Base-by-base conservation (phyloP, 2,113 vertebrate genomes). In the Indri indri region DNA sequence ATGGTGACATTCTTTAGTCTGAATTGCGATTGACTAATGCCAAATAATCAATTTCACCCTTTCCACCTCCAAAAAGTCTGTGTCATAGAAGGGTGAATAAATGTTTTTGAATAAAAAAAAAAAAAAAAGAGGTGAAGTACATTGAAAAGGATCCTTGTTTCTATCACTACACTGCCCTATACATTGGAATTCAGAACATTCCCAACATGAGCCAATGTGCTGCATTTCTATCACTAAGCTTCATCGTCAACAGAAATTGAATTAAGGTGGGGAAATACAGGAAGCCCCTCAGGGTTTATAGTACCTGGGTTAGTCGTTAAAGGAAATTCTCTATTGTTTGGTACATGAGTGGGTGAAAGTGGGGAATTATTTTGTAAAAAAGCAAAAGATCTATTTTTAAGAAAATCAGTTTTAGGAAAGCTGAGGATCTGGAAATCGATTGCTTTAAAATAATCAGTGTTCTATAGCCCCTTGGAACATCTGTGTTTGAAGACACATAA, bases 11-110 rank as follows among this genome's bases (percentile, higher is more conserved):
- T 86, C 89, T 91, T 96, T 14, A 52, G 22, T 79, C 42, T 87
- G 79, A 95, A 90, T 79, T 71, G 52, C 50, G 70, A 54, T 45
- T 97, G 89, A 96, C 18, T 97, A 89, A 94, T 91, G 89, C 68
- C 47, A 70, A 85, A 87, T 90, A 50, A 97, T 98, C 92, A 85
- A 92, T 96, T 95, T 97, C 16, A 12, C 37, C 16, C 20, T 5
- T 90, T 65, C 70, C 34, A 20, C 32, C 47, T 92, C 63, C 79
- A 83, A 87, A 90, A 81, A 5, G 4, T 71, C n/a, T 45, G 8
- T 45, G 10, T 6, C 40, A 82, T 42, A 54, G 6, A 40, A 81
- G 45, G 59, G 83, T 30, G 85, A 37, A 40, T 54, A 80, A 66
- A 12, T 76, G 13, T 85, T 92, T 94, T 52, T 47, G 42, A 88